Evolutionary conservation across 2,888 invertebrate genomes (phyloP).

Genomic region (Drosophila helvetica): DNA sequence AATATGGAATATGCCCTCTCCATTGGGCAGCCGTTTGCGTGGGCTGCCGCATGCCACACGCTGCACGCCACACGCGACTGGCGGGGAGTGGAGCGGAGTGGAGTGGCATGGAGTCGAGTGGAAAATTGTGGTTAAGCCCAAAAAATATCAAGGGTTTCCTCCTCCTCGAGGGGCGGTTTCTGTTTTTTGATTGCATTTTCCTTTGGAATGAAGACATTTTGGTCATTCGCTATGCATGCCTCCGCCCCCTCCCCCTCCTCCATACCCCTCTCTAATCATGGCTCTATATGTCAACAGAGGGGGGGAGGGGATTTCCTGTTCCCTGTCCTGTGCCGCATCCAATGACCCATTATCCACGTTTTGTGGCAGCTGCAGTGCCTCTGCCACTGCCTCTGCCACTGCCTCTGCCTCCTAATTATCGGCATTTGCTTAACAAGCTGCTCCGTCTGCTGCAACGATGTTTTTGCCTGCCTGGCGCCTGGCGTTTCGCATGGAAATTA

Average conservation of each 20-base stretch:
- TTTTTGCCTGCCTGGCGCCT: constrained; percentile 29
- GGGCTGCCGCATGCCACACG: constrained; percentile 32
- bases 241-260: not conserved
- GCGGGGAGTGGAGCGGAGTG: constrained; percentile 11
- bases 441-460: constrained; percentile 50
- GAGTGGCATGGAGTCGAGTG: constrained; percentile 36
- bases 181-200: constrained; percentile 54
- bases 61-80: not conserved
- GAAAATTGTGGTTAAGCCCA: constrained; percentile 72
- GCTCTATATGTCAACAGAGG: constrained; percentile 36
- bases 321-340: constrained; percentile 5
- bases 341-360: constrained; percentile 34
- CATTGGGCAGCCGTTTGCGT: constrained; percentile 62
- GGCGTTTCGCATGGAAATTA: constrained; percentile 33
- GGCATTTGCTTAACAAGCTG: constrained; percentile 63
- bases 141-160: constrained; percentile 48
- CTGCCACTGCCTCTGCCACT: constrained; percentile 7
- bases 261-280: constrained; percentile 1
- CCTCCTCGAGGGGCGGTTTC: constrained; percentile 40
- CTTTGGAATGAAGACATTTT: constrained; percentile 68
- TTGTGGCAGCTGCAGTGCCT: constrained; percentile 39
- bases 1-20: constrained; percentile 13
- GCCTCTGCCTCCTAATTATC: constrained; percentile 62
- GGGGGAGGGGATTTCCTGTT: constrained; percentile 4
- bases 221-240: constrained; percentile 45